Percentiles rank a stretch among this genome's conserved stretches.
Evolutionary conservation across 2,113 vertebrate species (phyloP).

Genomic region (Eira barbara): DNA sequence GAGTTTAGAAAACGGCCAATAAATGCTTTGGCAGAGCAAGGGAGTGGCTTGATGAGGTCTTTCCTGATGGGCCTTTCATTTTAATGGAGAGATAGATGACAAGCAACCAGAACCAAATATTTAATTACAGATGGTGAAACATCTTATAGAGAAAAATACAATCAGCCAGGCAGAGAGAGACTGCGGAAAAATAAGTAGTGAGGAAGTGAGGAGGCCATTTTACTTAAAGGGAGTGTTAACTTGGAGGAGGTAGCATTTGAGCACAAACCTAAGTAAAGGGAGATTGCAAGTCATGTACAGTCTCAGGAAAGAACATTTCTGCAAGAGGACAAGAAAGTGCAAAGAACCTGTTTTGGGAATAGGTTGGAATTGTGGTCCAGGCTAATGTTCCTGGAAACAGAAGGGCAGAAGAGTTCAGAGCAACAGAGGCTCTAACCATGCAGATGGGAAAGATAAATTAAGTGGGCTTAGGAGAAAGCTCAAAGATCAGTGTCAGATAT

Average conservation of each 20-base stretch:
- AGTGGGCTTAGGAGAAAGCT: fast-evolving
- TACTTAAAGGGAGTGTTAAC: neutral
- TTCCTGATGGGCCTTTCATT: neutral
- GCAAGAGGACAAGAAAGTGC: neutral
- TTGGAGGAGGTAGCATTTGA: neutral
- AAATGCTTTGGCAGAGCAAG: neutral
- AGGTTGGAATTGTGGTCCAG: neutral
- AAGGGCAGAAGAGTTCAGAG: neutral
- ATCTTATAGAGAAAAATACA: neutral
- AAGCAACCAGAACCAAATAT: neutral
- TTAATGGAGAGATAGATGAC: neutral
- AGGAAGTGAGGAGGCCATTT: neutral
- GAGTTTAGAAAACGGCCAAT: neutral
- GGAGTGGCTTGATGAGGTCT: neutral
- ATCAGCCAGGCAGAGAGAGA: neutral
- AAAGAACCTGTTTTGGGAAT: neutral
- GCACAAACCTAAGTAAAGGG: neutral
- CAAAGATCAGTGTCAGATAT: neutral
- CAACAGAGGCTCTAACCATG: fast-evolving
- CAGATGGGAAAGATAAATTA: neutral
- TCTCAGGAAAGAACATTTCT: neutral
- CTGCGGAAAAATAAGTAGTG: neutral
- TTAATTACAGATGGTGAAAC: neutral
- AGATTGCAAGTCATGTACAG: neutral
- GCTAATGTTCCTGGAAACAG: neutral